Conservation (phyloP, 2,888 invertebrate genomes). For the Plebejus anna region DNA sequence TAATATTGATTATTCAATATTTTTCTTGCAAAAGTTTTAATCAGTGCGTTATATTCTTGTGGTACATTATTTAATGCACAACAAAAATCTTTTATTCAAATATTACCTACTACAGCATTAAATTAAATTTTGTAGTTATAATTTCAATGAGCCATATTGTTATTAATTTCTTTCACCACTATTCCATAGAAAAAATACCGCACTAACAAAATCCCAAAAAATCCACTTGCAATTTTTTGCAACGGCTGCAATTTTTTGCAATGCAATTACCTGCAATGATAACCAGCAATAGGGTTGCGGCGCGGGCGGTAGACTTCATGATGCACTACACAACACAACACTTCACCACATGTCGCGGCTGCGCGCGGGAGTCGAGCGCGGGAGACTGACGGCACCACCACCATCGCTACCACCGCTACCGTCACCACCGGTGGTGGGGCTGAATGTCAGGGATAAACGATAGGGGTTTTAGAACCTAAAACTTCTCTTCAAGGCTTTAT, state of each 20-base stretch:
- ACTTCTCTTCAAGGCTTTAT: too few species aligned
- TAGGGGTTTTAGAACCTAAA: background rate
- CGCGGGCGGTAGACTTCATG: conserved; percentile 60
- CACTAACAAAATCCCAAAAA: background rate
- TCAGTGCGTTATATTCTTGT: background rate
- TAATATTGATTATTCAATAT: background rate
- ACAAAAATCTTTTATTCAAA: too few species aligned
- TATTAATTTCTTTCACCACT: background rate
- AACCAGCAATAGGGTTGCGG: conserved; percentile 58
- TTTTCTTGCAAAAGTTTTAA: conserved; percentile 3
- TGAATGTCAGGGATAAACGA: conserved; percentile 45
- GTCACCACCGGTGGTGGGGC: conserved; percentile 49
- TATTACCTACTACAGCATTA: too few species aligned
- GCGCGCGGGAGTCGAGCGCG: conserved; percentile 74
- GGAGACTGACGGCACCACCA: conserved; percentile 9
- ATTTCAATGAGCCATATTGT: too few species aligned
- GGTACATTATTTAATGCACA: background rate
- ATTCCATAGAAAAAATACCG: too few species aligned
- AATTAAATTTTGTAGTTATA: too few species aligned
- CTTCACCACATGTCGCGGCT: conserved; percentile 68
- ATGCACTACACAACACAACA: conserved; percentile 54
- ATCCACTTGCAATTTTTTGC: background rate
- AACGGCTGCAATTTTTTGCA: background rate
- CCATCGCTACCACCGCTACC: background rate
- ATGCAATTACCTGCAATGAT: conserved; percentile 60